A percentile compares a stretch with the other conserved stretches of the same genome.
Evolutionary conservation across 2,113 vertebrate species (phyloP).

Genomic region (Ammodytes dubius): DNA sequence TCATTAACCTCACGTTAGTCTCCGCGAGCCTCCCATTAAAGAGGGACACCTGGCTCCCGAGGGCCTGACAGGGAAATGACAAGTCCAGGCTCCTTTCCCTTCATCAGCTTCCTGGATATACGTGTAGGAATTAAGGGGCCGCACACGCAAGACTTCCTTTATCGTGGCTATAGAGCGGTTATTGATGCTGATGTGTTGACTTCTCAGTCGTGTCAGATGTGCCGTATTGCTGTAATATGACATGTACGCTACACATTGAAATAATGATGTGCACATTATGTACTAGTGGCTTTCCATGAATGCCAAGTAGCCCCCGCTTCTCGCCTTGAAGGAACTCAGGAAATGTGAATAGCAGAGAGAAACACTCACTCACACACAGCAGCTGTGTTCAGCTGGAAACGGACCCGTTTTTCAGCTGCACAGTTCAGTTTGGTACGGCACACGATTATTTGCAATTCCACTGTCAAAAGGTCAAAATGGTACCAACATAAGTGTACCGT

Average conservation of each 20-base stretch:
- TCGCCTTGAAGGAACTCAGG: slow-evolving; percentile 41
- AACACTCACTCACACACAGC: slow-evolving; percentile 7
- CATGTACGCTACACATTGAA: slow-evolving; percentile 42
- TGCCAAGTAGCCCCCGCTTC: slow-evolving; percentile 35
- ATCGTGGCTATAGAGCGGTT: background rate
- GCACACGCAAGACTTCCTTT: slow-evolving; percentile 12
- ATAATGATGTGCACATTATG: slow-evolving; percentile 43
- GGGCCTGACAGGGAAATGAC: slow-evolving; percentile 62
- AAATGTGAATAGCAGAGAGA: slow-evolving; percentile 27
- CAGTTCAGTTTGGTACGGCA: too few relatives aligned
- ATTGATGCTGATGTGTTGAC: slow-evolving; percentile 52
- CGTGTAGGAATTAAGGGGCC: slow-evolving; percentile 15
- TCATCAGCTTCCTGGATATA: slow-evolving; percentile 52
- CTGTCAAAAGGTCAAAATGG: too few relatives aligned
- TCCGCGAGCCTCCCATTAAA: slow-evolving; percentile 71
- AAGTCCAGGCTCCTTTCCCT: slow-evolving; percentile 67
- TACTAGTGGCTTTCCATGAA: slow-evolving; percentile 47
- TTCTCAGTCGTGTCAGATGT: slow-evolving; percentile 42
- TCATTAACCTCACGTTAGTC: slow-evolving; percentile 81
- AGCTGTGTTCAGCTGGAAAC: slow-evolving; percentile 49
- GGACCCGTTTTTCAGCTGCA: background rate
- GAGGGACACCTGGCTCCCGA: slow-evolving; percentile 77
- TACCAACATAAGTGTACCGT: too few relatives aligned
- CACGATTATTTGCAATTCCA: too few relatives aligned
- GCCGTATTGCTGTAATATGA: slow-evolving; percentile 40